Percentiles rank a stretch among this genome's conserved stretches.
phyloP scores from a whole-genome alignment of 1,140 invertebrate genomes.

The Apis laboriosa region DNA sequence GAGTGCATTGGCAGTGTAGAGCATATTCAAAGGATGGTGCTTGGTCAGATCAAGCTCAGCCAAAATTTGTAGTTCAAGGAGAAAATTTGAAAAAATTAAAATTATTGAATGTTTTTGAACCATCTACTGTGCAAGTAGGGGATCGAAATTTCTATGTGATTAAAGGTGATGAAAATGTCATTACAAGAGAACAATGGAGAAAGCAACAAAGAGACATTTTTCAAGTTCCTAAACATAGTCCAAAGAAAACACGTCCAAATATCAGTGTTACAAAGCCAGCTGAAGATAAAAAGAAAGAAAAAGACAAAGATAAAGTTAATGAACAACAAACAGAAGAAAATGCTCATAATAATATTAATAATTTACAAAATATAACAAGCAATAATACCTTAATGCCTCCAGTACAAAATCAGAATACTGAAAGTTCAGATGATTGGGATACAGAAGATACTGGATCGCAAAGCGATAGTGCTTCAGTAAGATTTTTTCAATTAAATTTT shows the following conservation, averaged over 20 bases:
- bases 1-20: constrained; percentile 91
- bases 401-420: constrained; percentile 66
- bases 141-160: constrained; percentile 88
- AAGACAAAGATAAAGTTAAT: constrained; percentile 62
- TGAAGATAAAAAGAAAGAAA: constrained; percentile 65
- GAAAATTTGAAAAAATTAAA: constrained; percentile 89
- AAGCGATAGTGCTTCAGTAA: constrained; percentile 77
- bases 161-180: constrained; percentile 82
- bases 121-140: constrained; percentile 93
- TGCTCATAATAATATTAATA: constrained; percentile 62
- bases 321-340: constrained; percentile 59
- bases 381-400: constrained; percentile 66
- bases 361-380: constrained; percentile 59
- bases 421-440: constrained; percentile 81
- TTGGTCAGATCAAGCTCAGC: constrained; percentile 83
- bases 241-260: constrained; percentile 69
- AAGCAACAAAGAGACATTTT: constrained; percentile 77
- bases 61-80: constrained; percentile 86
- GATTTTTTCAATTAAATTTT: constrained; percentile 32
- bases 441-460: constrained; percentile 78
- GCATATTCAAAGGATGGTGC: constrained; percentile 85
- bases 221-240: constrained; percentile 79
- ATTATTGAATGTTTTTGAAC: constrained; percentile 91
- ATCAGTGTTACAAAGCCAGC: constrained; percentile 64
- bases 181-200: constrained; percentile 83